Evolutionary conservation across 2,797 vertebrate genomes (phyloP).

Genomic region (Alfaro cultratus): DNA sequence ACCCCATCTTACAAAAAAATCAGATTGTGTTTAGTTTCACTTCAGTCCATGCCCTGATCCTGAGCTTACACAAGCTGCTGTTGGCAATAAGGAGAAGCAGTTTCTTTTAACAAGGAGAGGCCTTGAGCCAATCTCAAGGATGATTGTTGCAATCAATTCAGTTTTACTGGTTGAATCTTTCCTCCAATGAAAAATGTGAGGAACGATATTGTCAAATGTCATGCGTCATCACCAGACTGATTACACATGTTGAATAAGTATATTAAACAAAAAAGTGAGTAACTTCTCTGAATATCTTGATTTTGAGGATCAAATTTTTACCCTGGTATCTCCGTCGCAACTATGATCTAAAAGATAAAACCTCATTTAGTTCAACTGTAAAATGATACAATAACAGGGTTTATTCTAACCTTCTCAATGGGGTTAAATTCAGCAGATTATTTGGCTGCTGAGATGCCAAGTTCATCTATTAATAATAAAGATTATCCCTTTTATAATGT

Average conservation of each 20-base stretch:
- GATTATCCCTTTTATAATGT: not conserved
- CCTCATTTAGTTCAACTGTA: slow-evolving; percentile 2
- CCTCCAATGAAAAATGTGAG: not conserved
- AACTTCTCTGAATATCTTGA: not conserved
- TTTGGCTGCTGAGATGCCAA: not conserved
- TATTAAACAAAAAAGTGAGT: not conserved
- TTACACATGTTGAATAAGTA: not conserved
- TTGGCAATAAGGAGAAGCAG: not conserved
- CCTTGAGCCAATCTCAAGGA: not conserved
- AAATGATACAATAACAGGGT: slow-evolving; percentile 14
- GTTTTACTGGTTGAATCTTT: not conserved
- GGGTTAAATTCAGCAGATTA: slow-evolving; percentile 13
- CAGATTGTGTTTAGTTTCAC: not conserved
- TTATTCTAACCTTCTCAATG: not conserved
- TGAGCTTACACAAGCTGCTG: not conserved
- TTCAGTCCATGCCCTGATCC: not conserved
- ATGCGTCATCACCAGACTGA: not conserved
- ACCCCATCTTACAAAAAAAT: not conserved
- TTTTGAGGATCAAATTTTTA: slow-evolving; percentile 18
- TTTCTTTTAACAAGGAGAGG: not conserved
- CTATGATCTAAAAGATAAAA: slow-evolving; percentile 33
- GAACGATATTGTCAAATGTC: not conserved
- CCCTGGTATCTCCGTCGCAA: slow-evolving; percentile 27
- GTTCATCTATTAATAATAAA: slow-evolving; percentile 19
- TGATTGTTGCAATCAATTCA: not conserved